These are phyloP conservation scores for Antheraea assamensis DNA, from an alignment of 2,888 invertebrate genomes.

Conservation along the genomic window DNA sequence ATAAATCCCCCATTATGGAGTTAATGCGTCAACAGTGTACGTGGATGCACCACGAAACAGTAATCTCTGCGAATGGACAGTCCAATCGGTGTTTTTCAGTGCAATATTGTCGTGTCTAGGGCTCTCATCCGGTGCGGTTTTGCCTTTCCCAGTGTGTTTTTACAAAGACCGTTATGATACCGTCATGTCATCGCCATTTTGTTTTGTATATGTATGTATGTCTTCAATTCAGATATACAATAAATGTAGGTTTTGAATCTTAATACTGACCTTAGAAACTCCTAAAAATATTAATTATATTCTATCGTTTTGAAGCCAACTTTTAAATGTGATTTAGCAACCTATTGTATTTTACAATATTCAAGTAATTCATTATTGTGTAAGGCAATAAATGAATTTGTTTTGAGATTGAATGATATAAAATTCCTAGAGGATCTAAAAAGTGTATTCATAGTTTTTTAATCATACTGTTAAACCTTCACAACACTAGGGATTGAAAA, in stretches of 20 bases:
- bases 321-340: no score
- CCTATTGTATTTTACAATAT: no score
- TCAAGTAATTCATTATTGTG: no score
- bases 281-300: background rate
- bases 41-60: conserved; percentile 41
- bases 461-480: no score
- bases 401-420: no score
- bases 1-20: conserved; percentile 71
- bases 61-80: conserved; percentile 35
- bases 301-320: no score
- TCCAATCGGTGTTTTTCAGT: conserved; percentile 43
- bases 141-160: conserved; percentile 28
- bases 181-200: conserved; percentile 10
- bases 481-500: no score
- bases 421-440: no score
- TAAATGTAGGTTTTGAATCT: background rate
- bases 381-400: no score
- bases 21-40: conserved; percentile 76
- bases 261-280: background rate
- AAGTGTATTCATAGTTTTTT: no score
- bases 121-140: conserved; percentile 35
- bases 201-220: background rate
- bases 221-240: background rate
- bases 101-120: conserved; percentile 46
- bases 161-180: conserved; percentile 12